These are phyloP conservation scores for Gymnoscopelus braueri DNA, from an alignment of 2,797 vertebrate genomes.

Conservation along the genomic window DNA sequence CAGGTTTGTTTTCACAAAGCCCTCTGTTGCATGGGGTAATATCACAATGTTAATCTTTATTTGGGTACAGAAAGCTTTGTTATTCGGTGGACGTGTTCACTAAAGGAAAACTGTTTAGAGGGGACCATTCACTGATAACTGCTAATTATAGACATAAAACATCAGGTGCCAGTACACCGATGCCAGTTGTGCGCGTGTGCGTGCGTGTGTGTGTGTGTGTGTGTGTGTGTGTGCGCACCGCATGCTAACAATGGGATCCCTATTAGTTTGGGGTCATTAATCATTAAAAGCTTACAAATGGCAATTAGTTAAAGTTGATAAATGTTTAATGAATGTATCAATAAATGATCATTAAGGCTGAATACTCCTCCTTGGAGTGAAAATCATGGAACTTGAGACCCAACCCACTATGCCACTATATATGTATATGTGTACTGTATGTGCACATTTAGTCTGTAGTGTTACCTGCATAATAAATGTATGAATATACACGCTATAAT, in stretches of 20 bases:
- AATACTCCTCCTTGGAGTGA: conserved; percentile 42
- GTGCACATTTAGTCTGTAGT: too few relatives aligned
- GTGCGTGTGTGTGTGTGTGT: conserved; percentile 10
- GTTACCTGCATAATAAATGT: too few relatives aligned
- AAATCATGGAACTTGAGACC: conserved; percentile 44
- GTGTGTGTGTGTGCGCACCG: too few relatives aligned
- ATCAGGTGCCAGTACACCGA: conserved; percentile 26
- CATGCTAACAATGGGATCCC: conserved; percentile 47
- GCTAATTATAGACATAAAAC: conserved; percentile 14
- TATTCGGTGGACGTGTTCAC: conserved; percentile 18
- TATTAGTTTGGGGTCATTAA: conserved; percentile 59
- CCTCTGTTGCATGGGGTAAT: conserved; percentile 28
- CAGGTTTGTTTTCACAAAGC: conserved; percentile 33
- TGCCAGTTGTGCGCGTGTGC: conserved; percentile 20
- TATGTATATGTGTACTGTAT: background rate
- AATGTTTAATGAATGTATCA: conserved; percentile 72
- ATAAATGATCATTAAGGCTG: conserved; percentile 63
- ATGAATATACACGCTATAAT: too few relatives aligned
- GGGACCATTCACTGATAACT: conserved; percentile 17
- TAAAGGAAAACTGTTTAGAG: background rate
- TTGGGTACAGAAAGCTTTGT: conserved; percentile 27
- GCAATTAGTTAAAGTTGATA: conserved; percentile 63
- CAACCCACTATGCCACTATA: background rate
- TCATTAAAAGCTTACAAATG: conserved; percentile 61
- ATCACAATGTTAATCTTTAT: conserved; percentile 32